These are phyloP conservation scores for Drosophila lacertosa DNA, from an alignment of 1,140 invertebrate genomes.

Conservation along the genomic window DNA sequence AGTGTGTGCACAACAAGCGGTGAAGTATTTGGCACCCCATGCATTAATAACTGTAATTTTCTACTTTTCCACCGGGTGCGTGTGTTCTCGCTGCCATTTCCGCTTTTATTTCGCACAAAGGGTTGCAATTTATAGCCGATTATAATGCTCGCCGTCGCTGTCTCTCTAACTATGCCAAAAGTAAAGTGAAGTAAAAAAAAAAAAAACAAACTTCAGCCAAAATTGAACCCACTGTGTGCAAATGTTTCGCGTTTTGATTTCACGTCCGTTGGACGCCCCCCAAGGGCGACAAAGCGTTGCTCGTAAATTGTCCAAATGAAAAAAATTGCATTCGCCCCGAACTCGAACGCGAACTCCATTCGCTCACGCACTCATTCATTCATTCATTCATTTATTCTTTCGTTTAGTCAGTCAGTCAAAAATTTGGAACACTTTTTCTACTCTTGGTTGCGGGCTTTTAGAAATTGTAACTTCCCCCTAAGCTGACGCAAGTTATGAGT, in stretches of 20 bases:
- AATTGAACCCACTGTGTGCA: conserved; percentile 37
- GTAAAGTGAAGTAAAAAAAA: conserved; percentile 4
- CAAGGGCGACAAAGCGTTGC: conserved; percentile 39
- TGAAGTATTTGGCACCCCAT: conserved; percentile 73
- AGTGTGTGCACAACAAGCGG: conserved; percentile 22
- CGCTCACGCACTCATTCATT: conserved; percentile 24
- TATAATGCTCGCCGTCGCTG: conserved; percentile 57
- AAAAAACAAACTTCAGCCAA: background rate
- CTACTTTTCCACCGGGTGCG: conserved; percentile 62
- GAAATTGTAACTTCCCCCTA: conserved; percentile 29
- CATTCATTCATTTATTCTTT: conserved; percentile 13
- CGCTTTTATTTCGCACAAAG: conserved; percentile 61
- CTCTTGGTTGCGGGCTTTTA: conserved; percentile 30
- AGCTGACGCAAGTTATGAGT: conserved; percentile 30
- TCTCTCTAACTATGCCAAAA: conserved; percentile 17
- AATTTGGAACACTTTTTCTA: conserved; percentile 43
- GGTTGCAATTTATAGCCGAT: conserved; percentile 82
- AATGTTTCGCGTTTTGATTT: conserved; percentile 63
- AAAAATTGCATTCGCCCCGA: conserved; percentile 50
- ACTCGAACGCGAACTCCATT: conserved; percentile 17
- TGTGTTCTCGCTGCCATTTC: conserved; percentile 39
- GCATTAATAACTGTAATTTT: conserved; percentile 80
- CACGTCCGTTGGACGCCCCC: conserved; percentile 32
- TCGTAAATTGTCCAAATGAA: conserved; percentile 74
- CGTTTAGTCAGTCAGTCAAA: conserved; percentile 44